Conservation (phyloP, 1,140 invertebrate species). For the Monochamus saltuarius region DNA sequence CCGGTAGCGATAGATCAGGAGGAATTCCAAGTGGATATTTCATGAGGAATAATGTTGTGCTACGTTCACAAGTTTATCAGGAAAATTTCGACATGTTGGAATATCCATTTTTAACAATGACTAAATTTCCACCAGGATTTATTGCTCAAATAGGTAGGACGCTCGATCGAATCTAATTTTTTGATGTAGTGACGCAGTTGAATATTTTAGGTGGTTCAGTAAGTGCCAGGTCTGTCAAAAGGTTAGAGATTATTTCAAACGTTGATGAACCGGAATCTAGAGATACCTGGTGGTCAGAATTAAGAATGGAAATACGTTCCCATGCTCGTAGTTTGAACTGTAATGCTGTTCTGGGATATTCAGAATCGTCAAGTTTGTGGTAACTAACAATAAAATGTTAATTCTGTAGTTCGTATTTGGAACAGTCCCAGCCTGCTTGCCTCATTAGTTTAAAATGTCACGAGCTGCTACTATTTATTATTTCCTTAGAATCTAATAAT, state of each 20-base stretch:
- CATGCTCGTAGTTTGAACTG: constrained; percentile 88
- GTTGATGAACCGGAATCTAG: constrained; percentile 86
- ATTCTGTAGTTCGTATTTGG: no score
- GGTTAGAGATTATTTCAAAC: constrained; percentile 78
- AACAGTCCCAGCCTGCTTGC: no score
- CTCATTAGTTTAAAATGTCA: no score
- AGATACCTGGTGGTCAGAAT: constrained; percentile 92
- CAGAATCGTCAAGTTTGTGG: constrained; percentile 87
- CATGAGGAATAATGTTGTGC: constrained; percentile 36
- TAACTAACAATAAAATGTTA: constrained; percentile 55
- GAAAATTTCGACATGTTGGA: constrained; percentile 75
- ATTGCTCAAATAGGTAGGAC: constrained; percentile 81
- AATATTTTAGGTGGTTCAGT: constrained; percentile 74
- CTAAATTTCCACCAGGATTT: constrained; percentile 84
- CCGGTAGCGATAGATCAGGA: constrained; percentile 59
- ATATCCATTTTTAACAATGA: constrained; percentile 94
- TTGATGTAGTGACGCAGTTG: neutral
- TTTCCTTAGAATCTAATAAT: no score
- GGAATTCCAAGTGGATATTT: constrained; percentile 33
- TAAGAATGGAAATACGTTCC: constrained; percentile 90
- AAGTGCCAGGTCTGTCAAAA: constrained; percentile 82
- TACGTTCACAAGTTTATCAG: constrained; percentile 42
- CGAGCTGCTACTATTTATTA: no score
- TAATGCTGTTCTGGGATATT: constrained; percentile 92
- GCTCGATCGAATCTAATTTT: neutral